These are phyloP conservation scores for Cyclopterus lumpus DNA, from an alignment of 2,797 vertebrate genomes.

Conservation along the genomic window DNA sequence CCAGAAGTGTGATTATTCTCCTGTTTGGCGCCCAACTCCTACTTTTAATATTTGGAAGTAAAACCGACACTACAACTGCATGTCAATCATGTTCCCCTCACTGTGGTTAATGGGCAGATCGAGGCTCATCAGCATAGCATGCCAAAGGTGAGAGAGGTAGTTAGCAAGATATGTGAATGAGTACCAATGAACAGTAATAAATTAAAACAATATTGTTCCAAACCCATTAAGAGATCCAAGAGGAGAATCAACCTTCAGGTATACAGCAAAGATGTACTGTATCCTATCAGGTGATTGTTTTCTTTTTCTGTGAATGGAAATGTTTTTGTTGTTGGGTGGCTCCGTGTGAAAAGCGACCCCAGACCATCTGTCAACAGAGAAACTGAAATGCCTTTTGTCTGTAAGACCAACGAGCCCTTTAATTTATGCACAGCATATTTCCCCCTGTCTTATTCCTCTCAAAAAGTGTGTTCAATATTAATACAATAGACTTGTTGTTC, in stretches of 20 bases:
- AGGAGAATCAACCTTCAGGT: neutral
- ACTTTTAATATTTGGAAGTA: neutral
- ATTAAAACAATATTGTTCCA: slow-evolving; percentile 8
- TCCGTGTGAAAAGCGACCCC: too few relatives aligned
- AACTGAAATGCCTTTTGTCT: neutral
- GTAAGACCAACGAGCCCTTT: neutral
- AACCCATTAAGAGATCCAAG: neutral
- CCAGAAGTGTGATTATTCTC: neutral
- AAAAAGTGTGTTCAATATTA: slow-evolving; percentile 3
- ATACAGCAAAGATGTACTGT: neutral
- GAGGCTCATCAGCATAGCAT: slow-evolving; percentile 36
- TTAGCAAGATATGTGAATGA: slow-evolving; percentile 15
- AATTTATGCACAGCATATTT: neutral
- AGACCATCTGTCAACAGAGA: neutral
- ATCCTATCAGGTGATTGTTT: too few relatives aligned
- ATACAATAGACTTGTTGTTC: neutral
- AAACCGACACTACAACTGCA: neutral
- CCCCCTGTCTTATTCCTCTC: neutral
- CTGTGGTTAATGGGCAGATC: slow-evolving; percentile 12
- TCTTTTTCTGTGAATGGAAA: neutral
- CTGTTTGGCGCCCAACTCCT: too few relatives aligned
- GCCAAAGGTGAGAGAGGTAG: slow-evolving; percentile 21
- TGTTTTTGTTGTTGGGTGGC: neutral
- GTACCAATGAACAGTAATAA: slow-evolving; percentile 7
- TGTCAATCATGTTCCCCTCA: slow-evolving; percentile 24